phyloP scores from a whole-genome alignment of 1,140 invertebrate genomes.

The Diachasmimorpha longicaudata region DNA sequence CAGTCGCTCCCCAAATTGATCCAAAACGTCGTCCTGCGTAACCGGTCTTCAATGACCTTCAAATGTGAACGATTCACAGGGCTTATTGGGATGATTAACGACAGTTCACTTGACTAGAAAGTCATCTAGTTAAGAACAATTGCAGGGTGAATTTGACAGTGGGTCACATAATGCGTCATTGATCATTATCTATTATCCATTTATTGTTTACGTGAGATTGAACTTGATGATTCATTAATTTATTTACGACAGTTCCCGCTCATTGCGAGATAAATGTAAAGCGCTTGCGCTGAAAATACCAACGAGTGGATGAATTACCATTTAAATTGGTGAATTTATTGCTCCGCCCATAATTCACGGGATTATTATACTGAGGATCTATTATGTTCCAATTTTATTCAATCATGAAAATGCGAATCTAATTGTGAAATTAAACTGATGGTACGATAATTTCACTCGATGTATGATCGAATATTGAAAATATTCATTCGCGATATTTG shows the following conservation, averaged over 20 bases:
- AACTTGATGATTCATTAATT: background rate
- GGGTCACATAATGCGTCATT: background rate
- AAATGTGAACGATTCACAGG: slow-evolving; percentile 33
- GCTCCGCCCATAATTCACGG: background rate
- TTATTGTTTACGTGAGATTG: background rate
- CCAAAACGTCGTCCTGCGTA: slow-evolving; percentile 9
- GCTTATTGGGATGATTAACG: background rate
- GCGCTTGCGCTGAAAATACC: slow-evolving; percentile 1
- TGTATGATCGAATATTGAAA: background rate
- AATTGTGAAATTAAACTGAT: no score
- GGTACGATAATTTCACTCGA: no score
- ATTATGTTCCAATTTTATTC: background rate
- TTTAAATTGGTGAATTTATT: background rate
- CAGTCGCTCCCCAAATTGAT: background rate
- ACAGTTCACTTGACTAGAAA: slow-evolving; percentile 9
- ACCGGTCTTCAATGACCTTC: slow-evolving; percentile 57
- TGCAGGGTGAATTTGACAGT: background rate
- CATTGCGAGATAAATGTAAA: background rate
- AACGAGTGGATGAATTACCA: background rate
- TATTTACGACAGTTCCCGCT: slow-evolving; percentile 11
- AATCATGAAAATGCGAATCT: background rate
- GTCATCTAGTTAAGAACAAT: background rate
- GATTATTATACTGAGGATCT: background rate
- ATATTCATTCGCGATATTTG: background rate
- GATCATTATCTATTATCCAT: background rate